These are phyloP conservation scores for Coendou prehensilis DNA, from an alignment of 2,797 vertebrate genomes.

Conservation along the genomic window DNA sequence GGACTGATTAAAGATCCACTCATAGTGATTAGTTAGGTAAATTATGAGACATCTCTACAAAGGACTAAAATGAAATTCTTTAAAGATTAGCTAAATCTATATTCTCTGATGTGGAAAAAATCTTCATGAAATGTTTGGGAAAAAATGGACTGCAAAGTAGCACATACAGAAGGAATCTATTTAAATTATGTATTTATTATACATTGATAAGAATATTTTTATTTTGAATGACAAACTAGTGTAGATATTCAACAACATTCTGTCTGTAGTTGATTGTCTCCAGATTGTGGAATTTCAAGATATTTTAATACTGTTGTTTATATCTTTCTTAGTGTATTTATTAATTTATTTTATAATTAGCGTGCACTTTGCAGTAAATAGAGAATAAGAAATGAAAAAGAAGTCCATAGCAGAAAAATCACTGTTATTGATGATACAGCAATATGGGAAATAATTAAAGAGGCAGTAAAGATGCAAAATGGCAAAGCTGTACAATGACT, in stretches of 20 bases:
- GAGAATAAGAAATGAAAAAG: slow-evolving; percentile 24
- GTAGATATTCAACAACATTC: neutral
- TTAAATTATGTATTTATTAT: slow-evolving; percentile 12
- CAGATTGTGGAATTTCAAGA: neutral
- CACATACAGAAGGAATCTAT: neutral
- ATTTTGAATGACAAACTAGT: neutral
- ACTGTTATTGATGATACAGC: neutral
- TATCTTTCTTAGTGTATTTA: neutral
- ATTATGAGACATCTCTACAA: neutral
- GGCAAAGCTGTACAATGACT: neutral
- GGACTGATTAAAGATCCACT: neutral
- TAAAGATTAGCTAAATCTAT: neutral
- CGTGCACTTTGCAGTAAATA: neutral
- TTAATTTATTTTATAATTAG: slow-evolving; percentile 9
- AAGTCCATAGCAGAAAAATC: neutral
- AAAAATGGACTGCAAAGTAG: neutral
- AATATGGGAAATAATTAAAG: slow-evolving; percentile 26
- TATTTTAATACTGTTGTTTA: neutral
- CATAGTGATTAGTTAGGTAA: neutral
- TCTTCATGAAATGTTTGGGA: neutral
- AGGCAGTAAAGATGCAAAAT: neutral
- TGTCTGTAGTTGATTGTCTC: neutral
- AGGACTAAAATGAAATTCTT: neutral
- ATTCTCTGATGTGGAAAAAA: neutral
- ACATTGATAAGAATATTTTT: neutral